Evolutionary conservation across 2,888 invertebrate genomes (phyloP), one percentile per base, ranked within the genome.

Genomic region (Lymantria dispar): DNA sequence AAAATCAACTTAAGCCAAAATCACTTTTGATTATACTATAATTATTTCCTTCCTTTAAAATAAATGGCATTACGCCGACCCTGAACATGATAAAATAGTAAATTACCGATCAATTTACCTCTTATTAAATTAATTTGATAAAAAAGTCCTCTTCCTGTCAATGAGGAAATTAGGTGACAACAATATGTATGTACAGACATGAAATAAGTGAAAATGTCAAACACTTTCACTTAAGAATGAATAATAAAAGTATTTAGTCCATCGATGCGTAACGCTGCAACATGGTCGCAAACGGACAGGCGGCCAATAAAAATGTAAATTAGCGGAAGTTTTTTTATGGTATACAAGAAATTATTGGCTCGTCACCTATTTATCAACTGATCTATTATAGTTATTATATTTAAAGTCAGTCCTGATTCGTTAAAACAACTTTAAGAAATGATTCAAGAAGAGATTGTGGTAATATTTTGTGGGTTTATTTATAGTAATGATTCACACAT

Each of bases 161-260:
- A 66, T 61, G 64, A 72, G 67, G 72, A 68, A 77, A 79, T 73
- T 69, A 73, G 66, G 70, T 69, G 74, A 74, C 72, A 68, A 51
- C 57, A 52, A 50, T 51, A 52, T 69, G 33, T 77, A 75, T 69
- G 66, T 72, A 80, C 74, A 69, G 66, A 62, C 81, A 84, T 80
- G 85, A 82, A 79, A 80, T 79, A 78, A 81, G 77, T 76, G 62
- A 66, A 80, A 85, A 80, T 83, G 80, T 81, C 81, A 76, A 76
- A 74, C 70, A 88, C 89, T 89, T 89, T 89, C 89, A 85, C 89
- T 85, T 57, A 70, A 75, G 70, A 78, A 77, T 78, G 76, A 78
- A 79, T 79, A 76, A 78, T 75, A 82, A 81, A 77, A 76, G 76
- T 74, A 76, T 71, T 70, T 70, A 56, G 68, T 58, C 51, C 70